Evolutionary conservation across 2,113 vertebrate species (phyloP).

Genomic region (Tringa solitaria): DNA sequence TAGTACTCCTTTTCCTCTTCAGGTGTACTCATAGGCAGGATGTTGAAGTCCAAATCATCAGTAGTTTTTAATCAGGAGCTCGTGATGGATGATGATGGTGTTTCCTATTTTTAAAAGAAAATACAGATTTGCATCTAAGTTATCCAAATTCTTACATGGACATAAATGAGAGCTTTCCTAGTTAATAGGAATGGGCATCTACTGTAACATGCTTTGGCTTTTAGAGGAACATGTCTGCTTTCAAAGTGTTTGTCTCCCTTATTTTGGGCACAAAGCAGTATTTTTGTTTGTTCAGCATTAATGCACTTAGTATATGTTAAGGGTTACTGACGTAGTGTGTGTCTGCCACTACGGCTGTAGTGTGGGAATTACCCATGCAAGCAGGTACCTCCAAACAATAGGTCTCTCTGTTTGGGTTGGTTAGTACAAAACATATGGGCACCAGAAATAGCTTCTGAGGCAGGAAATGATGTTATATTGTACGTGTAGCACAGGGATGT

Average conservation of each 20-base stretch:
- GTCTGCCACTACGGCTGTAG: background rate
- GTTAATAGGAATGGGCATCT: background rate
- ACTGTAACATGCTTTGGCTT: background rate
- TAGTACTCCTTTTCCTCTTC: background rate
- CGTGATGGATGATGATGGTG: background rate
- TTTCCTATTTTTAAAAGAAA: background rate
- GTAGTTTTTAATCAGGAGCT: background rate
- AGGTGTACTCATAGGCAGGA: too few species aligned
- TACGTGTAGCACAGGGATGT: background rate
- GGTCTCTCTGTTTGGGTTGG: background rate
- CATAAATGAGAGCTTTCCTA: background rate
- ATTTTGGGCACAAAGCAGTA: background rate
- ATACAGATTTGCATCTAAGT: background rate
- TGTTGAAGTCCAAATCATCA: background rate
- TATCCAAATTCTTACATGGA: background rate
- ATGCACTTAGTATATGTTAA: background rate
- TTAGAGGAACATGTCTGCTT: background rate
- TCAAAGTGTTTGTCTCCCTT: background rate
- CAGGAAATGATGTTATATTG: background rate
- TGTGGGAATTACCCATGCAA: background rate
- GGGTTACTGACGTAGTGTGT: background rate
- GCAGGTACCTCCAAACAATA: background rate
- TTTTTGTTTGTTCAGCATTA: background rate
- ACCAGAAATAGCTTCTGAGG: background rate
- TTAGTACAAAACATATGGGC: background rate